Base-by-base conservation (phyloP, 2,797 vertebrate genomes). In the Etheostoma nigrum region DNA sequence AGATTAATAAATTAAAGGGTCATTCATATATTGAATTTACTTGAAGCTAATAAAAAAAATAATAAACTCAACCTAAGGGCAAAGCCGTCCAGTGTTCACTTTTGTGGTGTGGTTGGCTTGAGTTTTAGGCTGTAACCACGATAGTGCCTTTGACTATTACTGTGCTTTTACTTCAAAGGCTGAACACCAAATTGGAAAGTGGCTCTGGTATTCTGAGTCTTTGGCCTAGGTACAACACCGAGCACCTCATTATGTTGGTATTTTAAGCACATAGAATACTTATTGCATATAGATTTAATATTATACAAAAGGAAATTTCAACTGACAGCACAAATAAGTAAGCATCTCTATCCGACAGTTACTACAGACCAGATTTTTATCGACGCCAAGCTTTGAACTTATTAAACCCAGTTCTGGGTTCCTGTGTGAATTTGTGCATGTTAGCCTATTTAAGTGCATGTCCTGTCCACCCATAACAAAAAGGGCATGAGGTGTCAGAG, bases 401-500 rank as follows among this genome's bases (percentile, higher is more conserved):
- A 70, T 69, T 70, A 53, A 88, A 89, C 79, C 76, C 55, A 63
- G 49, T 67, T 70, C 48, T 79, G 63, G 15, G 30, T 67, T 61
- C 84, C 79, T 89, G 91, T 76, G 81, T 78, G 76, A 75, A 77
- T 74, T 70, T 71, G 79, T 60, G 66, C 51, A 61, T 67, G 82
- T 18, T 21, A 68, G 53, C 57, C 79, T 27, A 61, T 68, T 81
- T 45, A 55, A 49, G 67, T 64, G 65, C 69, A 54, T 19, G 69
- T 79, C 55, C 5, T 19, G 69, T 79, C 55, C 5, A 10, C 64
- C 54, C 47, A 60, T 64, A 80, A 84, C 84, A 86, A 88, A 91
- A 63, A 67, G 42, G 57, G 74, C 72, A 30, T 15, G 66, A 91
- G 82, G 89, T 91, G 90, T 93, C 74, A 75, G 82, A 69, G 74